A percentile compares a stretch with the other conserved stretches of the same genome.
Evolutionary conservation across 1,140 invertebrate species (phyloP).

Genomic region (Neodiprion fabricii): DNA sequence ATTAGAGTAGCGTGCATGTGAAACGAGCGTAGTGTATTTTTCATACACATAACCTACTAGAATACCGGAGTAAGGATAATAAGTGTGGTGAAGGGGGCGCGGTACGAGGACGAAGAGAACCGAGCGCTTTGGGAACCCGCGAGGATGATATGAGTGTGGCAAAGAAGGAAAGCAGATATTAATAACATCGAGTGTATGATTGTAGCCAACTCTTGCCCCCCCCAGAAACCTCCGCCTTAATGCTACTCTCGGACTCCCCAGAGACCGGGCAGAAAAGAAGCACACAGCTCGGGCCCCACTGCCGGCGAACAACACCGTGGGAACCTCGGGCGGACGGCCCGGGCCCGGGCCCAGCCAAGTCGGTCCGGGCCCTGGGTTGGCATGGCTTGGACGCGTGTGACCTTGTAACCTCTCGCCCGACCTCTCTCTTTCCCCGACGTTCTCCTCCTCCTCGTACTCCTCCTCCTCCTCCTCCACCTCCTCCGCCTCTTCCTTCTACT

Average conservation of each 20-base stretch:
- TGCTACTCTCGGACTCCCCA: not conserved
- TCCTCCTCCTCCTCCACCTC: constrained; percentile 23
- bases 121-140: constrained; percentile 36
- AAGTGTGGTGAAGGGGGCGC: no score
- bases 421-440: constrained; percentile 37
- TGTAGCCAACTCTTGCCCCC: constrained; percentile 41
- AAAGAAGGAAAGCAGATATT: constrained; percentile 48
- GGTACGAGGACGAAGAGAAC: no score
- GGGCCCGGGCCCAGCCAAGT: constrained; percentile 38
- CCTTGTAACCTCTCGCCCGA: constrained; percentile 56
- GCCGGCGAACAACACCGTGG: constrained; percentile 48
- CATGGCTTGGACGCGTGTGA: constrained; percentile 55
- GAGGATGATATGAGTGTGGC: constrained; percentile 37
- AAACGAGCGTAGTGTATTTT: no score
- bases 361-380: not conserved
- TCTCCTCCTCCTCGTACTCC: constrained; percentile 15
- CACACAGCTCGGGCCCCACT: not conserved
- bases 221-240: constrained; percentile 37
- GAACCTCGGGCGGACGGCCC: constrained; percentile 56
- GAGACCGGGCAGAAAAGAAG: not conserved
- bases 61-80: no score
- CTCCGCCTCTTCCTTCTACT: constrained; percentile 14
- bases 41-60: no score
- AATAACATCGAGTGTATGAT: constrained; percentile 51
- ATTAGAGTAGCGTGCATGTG: no score